Evolutionary conservation across 2,797 vertebrate genomes (phyloP), one percentile per base, ranked within the genome.

Genomic region (Melopsittacus undulatus): DNA sequence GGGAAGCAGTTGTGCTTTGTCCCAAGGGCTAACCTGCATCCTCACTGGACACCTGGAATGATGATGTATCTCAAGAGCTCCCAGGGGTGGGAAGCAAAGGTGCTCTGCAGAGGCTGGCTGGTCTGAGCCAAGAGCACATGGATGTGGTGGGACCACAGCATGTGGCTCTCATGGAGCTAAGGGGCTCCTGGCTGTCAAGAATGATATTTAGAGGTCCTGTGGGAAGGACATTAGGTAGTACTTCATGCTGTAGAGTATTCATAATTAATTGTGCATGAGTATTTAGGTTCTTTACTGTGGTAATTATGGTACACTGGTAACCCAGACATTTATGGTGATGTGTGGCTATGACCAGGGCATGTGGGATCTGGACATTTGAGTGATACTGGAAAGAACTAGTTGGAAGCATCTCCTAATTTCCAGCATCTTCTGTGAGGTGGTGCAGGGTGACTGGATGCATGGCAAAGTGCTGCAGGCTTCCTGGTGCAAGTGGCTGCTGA

Each of bases 11-110:
- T 21, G 8, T 34, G 29, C 34, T 49, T 45, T 45, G 36, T 45
- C 23, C 27, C 38, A 45, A 15, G 32, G 51, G 66, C 61, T 36
- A 36, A 26, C 7, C 34, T 36, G 34, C n/a, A n/a, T 7, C 3
- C 2, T 1, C 8, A 4, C 2, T 1, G 15, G 32, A 3, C 9
- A n/a, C 30, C 16, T 46, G 61, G 32, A 13, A 13, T 32, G 20
- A 26, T 19, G 72, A 17, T 34, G 22, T 13, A 34, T 48, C n/a
- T 63, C 29, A 30, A 43, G 62, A 43, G 7, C 8, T 49, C 40
- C 54, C 13, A 43, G 75, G 38, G 10, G 22, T 42, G 26, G 48
- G 52, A 36, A n/a, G 24, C 15, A 20, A 7, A 74, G 24, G 6
- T 2, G 4, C 1, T n/a, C 3, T 7, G 54, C 66, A 38, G 59